These are phyloP conservation scores for Plemyria rubiginata DNA, from an alignment of 2,888 invertebrate genomes.

Conservation along the genomic window DNA sequence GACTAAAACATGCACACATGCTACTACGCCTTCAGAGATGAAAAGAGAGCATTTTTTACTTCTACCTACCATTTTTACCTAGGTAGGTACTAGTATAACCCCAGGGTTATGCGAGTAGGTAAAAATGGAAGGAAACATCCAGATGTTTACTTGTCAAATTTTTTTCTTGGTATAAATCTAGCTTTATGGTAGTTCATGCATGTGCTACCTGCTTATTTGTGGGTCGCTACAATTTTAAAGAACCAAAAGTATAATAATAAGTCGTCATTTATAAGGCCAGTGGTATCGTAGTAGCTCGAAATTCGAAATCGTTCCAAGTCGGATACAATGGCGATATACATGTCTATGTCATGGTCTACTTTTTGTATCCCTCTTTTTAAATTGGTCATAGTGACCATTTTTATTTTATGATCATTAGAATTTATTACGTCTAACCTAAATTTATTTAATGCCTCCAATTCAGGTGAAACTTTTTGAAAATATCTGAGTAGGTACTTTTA, in stretches of 20 bases:
- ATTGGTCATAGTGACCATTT: slow-evolving; percentile 11
- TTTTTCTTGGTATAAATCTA: no score
- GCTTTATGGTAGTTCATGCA: no score
- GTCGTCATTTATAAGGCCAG: slow-evolving; percentile 29
- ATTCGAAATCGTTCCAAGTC: slow-evolving; percentile 26
- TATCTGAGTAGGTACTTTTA: not conserved
- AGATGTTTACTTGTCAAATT: no score
- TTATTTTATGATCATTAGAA: slow-evolving; percentile 5
- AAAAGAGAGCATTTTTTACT: no score
- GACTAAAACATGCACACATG: no score
- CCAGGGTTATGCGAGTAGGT: no score
- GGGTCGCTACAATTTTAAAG: no score
- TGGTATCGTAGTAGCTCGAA: slow-evolving; percentile 27
- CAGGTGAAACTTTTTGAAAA: not conserved
- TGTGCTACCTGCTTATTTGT: no score
- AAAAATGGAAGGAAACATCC: no score
- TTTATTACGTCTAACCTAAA: not conserved
- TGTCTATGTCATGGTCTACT: slow-evolving; percentile 38
- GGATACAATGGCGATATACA: slow-evolving; percentile 36
- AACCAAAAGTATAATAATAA: not conserved
- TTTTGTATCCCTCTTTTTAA: slow-evolving; percentile 25
- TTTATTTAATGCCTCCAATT: not conserved
- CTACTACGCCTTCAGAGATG: no score
- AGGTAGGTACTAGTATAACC: no score
- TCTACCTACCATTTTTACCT: no score